These are phyloP conservation scores for Sarcoramphus papa DNA, from an alignment of 2,797 vertebrate genomes.

Conservation along the genomic window DNA sequence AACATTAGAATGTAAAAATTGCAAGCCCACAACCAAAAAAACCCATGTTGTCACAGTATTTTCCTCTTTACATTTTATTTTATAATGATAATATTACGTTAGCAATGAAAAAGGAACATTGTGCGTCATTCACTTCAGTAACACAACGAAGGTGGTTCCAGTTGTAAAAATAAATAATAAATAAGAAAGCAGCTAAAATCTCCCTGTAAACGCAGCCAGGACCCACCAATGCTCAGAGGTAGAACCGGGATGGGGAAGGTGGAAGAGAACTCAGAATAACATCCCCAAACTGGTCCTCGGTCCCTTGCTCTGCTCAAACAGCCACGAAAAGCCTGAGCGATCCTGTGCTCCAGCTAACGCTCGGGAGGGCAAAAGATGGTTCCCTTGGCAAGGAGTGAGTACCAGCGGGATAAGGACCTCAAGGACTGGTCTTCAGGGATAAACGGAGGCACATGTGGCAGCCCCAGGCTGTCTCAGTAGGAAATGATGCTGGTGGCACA, in stretches of 20 bases:
- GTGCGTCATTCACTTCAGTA: neutral
- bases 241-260: neutral
- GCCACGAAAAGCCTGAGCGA: neutral
- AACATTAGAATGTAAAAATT: neutral
- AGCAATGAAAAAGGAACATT: neutral
- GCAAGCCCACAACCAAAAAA: neutral
- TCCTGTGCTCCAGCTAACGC: neutral
- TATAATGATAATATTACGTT: neutral
- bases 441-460: neutral
- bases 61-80: slow-evolving; percentile 56
- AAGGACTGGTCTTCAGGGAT: neutral
- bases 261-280: neutral
- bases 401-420: neutral
- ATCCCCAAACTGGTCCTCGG: neutral
- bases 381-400: neutral
- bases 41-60: neutral
- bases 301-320: neutral
- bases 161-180: slow-evolving; percentile 71
- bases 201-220: neutral
- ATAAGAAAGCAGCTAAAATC: slow-evolving; percentile 48
- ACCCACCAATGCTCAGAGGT: slow-evolving; percentile 10
- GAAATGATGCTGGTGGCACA: neutral
- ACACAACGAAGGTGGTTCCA: slow-evolving; percentile 54
- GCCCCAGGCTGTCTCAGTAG: neutral
- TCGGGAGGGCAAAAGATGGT: neutral